Percentiles rank a stretch among this genome's conserved stretches.
phyloP scores from a whole-genome alignment of 64 coral and sea anemone genomes.

The Montipora foliosa region DNA sequence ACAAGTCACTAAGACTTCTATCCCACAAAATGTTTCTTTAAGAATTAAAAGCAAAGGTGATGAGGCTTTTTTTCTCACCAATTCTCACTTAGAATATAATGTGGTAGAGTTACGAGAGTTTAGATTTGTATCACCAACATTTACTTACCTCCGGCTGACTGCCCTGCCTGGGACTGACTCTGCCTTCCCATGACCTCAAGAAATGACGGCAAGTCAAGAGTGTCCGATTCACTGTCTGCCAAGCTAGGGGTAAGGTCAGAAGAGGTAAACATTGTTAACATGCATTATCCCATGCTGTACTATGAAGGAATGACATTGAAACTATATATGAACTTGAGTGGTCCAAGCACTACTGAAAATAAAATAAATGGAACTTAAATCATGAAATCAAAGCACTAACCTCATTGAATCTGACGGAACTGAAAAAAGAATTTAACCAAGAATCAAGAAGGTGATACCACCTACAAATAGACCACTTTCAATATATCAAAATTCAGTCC shows the following conservation, averaged over 20 bases:
- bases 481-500: not conserved
- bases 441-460: not conserved
- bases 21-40: too few relatives aligned
- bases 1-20: too few relatives aligned
- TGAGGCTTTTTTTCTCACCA: not conserved
- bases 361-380: not conserved
- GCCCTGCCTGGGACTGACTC: constrained; percentile 41
- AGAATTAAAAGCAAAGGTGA: not conserved
- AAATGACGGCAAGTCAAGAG: constrained; percentile 81
- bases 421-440: not conserved
- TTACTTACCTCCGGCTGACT: constrained; percentile 26
- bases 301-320: not conserved
- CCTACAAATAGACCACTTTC: not conserved
- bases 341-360: too few relatives aligned
- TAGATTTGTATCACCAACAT: not conserved
- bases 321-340: not conserved
- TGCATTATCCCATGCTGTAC: too few relatives aligned
- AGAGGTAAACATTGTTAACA: not conserved
- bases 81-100: not conserved
- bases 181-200: constrained; percentile 94
- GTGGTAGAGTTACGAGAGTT: not conserved
- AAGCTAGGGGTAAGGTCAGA: constrained; percentile 25
- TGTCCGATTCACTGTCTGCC: constrained; percentile 53
- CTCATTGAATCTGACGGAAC: constrained; percentile 35
- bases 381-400: not conserved